Percentiles rank a stretch among this genome's conserved stretches.
These are phyloP conservation scores for Teleopsis dalmanni DNA, from an alignment of 1,140 invertebrate genomes.

Conservation along the genomic window DNA sequence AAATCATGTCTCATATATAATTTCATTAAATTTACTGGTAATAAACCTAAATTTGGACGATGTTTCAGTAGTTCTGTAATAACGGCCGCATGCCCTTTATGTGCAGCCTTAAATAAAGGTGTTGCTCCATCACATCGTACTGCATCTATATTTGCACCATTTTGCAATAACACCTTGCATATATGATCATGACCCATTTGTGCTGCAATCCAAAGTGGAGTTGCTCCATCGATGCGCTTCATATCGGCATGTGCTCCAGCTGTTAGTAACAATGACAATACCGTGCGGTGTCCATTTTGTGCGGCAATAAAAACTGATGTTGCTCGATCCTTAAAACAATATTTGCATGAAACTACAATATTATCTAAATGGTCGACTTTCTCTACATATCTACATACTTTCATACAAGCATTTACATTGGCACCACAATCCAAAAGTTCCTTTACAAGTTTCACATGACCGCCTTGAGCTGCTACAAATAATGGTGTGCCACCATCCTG, in stretches of 20 bases:
- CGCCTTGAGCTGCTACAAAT: constrained; percentile 87
- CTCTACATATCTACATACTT: constrained; percentile 56
- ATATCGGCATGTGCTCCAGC: constrained; percentile 64
- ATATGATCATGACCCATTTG: constrained; percentile 87
- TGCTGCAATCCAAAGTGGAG: constrained; percentile 85
- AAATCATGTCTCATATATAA: neutral
- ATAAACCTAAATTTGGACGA: constrained; percentile 67
- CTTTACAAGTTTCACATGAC: constrained; percentile 78
- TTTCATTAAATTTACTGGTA: constrained; percentile 58
- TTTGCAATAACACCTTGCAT: constrained; percentile 65
- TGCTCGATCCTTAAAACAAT: constrained; percentile 66
- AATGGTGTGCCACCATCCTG: constrained; percentile 88
- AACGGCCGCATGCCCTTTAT: constrained; percentile 86
- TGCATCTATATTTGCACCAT: constrained; percentile 71
- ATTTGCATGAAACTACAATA: too few relatives aligned
- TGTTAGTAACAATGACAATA: constrained; percentile 60
- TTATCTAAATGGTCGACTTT: too few relatives aligned
- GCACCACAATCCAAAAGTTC: constrained; percentile 71
- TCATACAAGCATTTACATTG: constrained; percentile 78
- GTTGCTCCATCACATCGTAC: constrained; percentile 83
- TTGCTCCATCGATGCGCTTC: constrained; percentile 70
- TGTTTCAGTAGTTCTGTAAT: constrained; percentile 75
- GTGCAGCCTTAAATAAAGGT: constrained; percentile 84
- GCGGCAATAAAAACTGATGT: constrained; percentile 84
- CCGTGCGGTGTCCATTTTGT: constrained; percentile 79